Base-by-base conservation (phyloP, 2,888 invertebrate genomes). In the Lamellibrachia columna region DNA sequence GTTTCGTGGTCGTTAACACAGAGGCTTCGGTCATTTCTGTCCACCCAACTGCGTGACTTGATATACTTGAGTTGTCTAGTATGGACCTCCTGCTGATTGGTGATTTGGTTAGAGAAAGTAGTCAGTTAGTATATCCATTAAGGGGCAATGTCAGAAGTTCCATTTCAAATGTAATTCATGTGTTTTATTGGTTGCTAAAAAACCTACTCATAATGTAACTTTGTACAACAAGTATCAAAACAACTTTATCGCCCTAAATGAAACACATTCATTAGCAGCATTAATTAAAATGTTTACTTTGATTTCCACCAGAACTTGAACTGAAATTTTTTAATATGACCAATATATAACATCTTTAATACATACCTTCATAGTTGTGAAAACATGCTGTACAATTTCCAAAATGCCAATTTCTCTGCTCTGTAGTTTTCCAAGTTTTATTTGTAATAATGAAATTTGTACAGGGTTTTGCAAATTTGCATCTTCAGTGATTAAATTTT, bases 51-150 rank as follows among this genome's bases (percentile, higher is more conserved):
- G 75, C 75, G 3, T 75, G 75, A 75, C 75, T 75, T 75, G 75
- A 75, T 75, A 75, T 75, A 75, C 75, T 75, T 75, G 75, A 75
- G 75, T 75, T 75, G 75, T 75, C 75, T 75, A 22, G 75, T 75
- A 22, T 4, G 4, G 1, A 2, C 75, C 75, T 75, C 75, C 75
- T 75, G 75, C 75, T 75, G 22, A 15, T 22, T 75, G 75, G 75
- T 75, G 75, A 75, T 75, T 75, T 75, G 75, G 4, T 75, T 22
- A 4, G 75, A 15, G 75, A 75, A 75, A 15, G 75, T 75, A 15
- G 15, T 75, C 75, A 11, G 15, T 75, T 75, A 75, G 75, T n/a
- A 75, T 15, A n/a, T 75, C 75, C 4, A n/a, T 40, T 22, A 75
- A 22, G 75, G 75, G 75, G 22, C 75, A 75, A 75, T 75, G 75